Evolutionary conservation across 2,888 invertebrate genomes (phyloP).

Genomic region (Lottia scabra): DNA sequence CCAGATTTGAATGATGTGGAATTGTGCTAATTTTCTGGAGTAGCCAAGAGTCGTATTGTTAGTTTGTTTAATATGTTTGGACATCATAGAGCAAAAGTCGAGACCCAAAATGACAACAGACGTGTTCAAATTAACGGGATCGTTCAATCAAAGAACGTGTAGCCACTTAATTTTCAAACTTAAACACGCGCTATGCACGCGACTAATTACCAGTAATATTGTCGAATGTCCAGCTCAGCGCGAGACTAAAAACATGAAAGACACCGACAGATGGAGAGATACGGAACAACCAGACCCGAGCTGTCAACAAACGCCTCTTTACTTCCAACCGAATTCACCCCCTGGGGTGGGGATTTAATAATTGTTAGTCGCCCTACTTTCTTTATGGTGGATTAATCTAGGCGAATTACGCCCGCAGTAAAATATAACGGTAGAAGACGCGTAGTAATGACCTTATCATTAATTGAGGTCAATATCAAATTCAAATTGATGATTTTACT

Average conservation of each 20-base stretch:
- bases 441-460: not conserved
- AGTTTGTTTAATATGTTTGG: no score
- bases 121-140: not conserved
- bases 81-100: no score
- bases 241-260: not conserved
- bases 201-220: not conserved
- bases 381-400: not conserved
- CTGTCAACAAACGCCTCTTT: constrained; percentile 3
- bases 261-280: not conserved
- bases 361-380: constrained; percentile 1
- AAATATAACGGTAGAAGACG: not conserved
- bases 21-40: no score
- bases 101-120: not conserved
- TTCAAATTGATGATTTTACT: constrained; percentile 4
- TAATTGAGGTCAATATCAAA: constrained; percentile 2
- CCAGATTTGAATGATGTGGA: no score
- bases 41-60: no score
- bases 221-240: not conserved
- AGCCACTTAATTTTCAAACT: not conserved
- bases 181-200: constrained; percentile 3
- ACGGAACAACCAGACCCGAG: not conserved
- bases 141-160: not conserved
- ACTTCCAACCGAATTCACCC: not conserved
- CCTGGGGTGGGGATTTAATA: not conserved
- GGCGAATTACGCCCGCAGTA: not conserved